phyloP scores from a whole-genome alignment of 1,140 invertebrate genomes.

The Drosophila virilis region DNA sequence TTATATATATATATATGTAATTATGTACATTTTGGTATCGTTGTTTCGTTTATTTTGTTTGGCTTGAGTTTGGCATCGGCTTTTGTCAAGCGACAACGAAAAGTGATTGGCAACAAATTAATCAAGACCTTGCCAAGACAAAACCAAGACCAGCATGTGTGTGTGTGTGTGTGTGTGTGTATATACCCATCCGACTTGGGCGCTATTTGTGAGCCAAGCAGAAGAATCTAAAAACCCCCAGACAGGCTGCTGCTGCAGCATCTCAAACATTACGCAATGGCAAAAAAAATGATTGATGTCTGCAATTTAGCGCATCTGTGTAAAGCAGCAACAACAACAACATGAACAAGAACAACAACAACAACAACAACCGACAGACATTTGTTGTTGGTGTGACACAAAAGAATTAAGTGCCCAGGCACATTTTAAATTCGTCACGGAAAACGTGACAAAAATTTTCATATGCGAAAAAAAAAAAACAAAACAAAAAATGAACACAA shows the following conservation, averaged over 20 bases:
- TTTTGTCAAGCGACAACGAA: constrained; percentile 75
- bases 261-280: constrained; percentile 67
- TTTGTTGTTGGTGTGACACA: constrained; percentile 63
- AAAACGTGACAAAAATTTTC: constrained; percentile 82
- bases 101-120: constrained; percentile 83
- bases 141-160: constrained; percentile 39
- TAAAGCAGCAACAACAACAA: constrained; percentile 61
- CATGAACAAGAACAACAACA: constrained; percentile 14
- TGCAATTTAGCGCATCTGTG: constrained; percentile 82
- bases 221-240: constrained; percentile 52
- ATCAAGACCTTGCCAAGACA: constrained; percentile 76
- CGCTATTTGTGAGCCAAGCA: constrained; percentile 35
- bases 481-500: constrained; percentile 17
- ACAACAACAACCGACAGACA: constrained; percentile 10
- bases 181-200: constrained; percentile 9
- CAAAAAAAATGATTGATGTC: constrained; percentile 78
- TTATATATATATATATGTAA: constrained; percentile 14
- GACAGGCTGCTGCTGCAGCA: constrained; percentile 33
- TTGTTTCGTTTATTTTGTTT: constrained; percentile 49
- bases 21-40: constrained; percentile 46
- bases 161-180: not conserved
- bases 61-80: constrained; percentile 51
- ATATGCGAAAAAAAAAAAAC: constrained; percentile 64
- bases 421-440: constrained; percentile 82
- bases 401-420: constrained; percentile 82